Percentiles rank a stretch among this genome's conserved stretches.
phyloP scores from a whole-genome alignment of 2,888 invertebrate genomes.

The Alentia gelatinosa region DNA sequence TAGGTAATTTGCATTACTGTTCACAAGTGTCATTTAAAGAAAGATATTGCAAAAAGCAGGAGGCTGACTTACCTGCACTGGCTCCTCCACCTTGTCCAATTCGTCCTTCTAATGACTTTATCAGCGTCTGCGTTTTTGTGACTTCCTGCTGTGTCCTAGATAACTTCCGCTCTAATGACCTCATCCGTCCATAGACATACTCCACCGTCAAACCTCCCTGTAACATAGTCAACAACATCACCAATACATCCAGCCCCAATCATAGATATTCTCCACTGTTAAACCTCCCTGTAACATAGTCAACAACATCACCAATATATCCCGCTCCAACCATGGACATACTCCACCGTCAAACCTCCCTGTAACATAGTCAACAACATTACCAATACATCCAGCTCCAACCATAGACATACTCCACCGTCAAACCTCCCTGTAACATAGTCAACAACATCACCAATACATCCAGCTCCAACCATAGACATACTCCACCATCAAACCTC shows the following conservation, averaged over 20 bases:
- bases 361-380: not conserved
- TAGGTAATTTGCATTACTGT: no score
- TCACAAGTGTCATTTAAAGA: no score
- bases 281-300: not conserved
- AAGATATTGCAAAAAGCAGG: no score
- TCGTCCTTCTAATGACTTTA: not conserved
- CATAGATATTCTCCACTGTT: not conserved
- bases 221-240: not conserved
- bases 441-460: not conserved
- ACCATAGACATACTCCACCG: not conserved
- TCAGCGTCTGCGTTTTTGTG: not conserved
- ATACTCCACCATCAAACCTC: not conserved
- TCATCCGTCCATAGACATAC: not conserved
- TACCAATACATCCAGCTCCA: not conserved
- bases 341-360: not conserved
- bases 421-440: not conserved
- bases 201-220: slow-evolving; percentile 8
- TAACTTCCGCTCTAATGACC: slow-evolving; percentile 37
- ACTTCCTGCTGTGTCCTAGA: slow-evolving; percentile 32
- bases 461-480: not conserved
- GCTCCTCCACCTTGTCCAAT: not conserved
- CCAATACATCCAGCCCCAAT: not conserved
- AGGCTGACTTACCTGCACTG: not conserved
- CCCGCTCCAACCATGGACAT: not conserved
- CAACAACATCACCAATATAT: not conserved